Conservation (phyloP, 2,888 invertebrate species). For the Rugalucina vietnamica region DNA sequence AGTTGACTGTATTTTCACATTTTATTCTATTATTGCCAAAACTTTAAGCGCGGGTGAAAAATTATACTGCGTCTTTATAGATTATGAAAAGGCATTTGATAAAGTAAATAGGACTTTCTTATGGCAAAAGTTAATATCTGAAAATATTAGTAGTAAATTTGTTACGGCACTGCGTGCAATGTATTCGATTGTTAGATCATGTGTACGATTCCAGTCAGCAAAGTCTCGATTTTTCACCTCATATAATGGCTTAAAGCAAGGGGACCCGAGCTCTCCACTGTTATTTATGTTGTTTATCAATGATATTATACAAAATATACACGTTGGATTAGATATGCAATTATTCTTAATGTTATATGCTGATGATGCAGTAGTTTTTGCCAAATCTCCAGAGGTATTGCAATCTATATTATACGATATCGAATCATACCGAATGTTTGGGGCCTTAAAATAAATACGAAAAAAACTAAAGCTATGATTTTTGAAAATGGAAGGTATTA, state of each 20-base stretch:
- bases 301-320: neutral
- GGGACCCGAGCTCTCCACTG: neutral
- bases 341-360: neutral
- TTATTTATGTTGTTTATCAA: constrained; percentile 8
- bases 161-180: neutral
- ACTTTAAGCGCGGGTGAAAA: neutral
- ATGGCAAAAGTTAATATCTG: neutral
- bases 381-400: neutral
- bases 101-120: too few species aligned
- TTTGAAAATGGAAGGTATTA: too few species aligned
- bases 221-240: neutral
- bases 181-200: neutral
- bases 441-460: neutral
- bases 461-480: neutral
- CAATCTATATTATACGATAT: too few species aligned
- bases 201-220: neutral
- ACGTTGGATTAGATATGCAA: too few species aligned
- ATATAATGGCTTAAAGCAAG: neutral
- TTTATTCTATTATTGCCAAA: neutral
- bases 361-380: neutral
- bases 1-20: neutral
- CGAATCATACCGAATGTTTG: too few species aligned
- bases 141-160: neutral
- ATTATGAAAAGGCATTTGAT: neutral
- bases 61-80: neutral